Evolutionary conservation across 1,140 invertebrate genomes (phyloP), one percentile per base, ranked within the genome.

Genomic region (Solen grandis): DNA sequence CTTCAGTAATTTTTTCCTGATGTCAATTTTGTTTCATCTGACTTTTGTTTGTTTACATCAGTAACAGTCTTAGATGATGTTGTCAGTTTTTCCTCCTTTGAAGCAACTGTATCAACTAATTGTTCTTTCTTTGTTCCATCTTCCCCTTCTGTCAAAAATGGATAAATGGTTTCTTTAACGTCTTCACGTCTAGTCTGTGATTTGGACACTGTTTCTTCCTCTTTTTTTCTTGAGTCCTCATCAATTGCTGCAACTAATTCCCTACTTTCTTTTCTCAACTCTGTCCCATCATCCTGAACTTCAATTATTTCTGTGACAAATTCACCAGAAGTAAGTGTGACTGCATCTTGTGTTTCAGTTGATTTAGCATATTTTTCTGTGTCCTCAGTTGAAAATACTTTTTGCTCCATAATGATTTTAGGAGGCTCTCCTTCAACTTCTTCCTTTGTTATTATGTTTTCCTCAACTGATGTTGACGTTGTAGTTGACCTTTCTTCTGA

Each of bases 251-350:
- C 63, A 1, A 35, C 29, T 14, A 77, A 36, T 27, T 77, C 74
- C 54, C 68, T 77, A n/a, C 50, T 77, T 68, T 77, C 74, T 68
- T 66, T 77, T 54, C 50, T 77, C 19, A 77, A 25, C 38, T 77
- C 74, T 22, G 62, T 77, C 5, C 74, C 74, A 77, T 77, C 74
- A 57, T 68, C 74, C 31, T 57, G 62, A 14, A 57, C 46, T 27
- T 77, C 74, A 68, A 68, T 77, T 29, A 66, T 54, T 57, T 77
- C 74, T 31, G 25, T 77, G 10, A 77, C 68, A 0, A 68, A 29
- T 59, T 77, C 74, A 77, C 63, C 65, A 8, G 74, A 66, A 25
- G 63, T 57, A 29, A 77, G 62, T 68, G 36, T 77, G 14, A 77
- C 25, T 77, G 66, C 62, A 36, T 57, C 63, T 36, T 36, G 22